Evolutionary conservation across 2,797 vertebrate genomes (phyloP), one percentile per base, ranked within the genome.

Genomic region (Sternotherus odoratus): DNA sequence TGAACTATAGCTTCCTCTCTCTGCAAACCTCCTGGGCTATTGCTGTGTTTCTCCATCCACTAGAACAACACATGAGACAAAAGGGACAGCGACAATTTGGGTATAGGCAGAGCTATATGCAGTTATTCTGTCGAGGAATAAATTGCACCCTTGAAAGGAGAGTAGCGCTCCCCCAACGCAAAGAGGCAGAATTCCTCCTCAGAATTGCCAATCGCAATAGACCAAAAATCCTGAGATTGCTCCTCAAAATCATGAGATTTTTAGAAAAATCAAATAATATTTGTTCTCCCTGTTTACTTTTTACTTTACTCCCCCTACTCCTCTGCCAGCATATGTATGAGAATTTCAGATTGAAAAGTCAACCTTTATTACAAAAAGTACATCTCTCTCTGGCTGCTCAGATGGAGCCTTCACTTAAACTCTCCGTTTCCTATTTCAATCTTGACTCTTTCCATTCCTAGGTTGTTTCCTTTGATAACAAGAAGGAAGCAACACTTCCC

Each of bases 131-230:
- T 84, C 26, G n/a, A 88, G 60, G 50, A 81, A 48, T 74, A 96
- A 94, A 81, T 78, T 86, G 83, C 74, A 89, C 50, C 33, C 54
- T 79, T 88, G 89, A 49, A 79, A 77, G 66, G 88, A 60, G 9
- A 49, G 33, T 92, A 93, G 94, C 79, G 87, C 83, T 90, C 82
- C 30, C 63, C 56, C 28, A 87, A 39, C 6, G 16, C 66, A 75
- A 80, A 88, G 43, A 17, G 39, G 26, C 63, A 83, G 12, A 74
- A 83, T 43, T 26, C 60, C 82, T 50, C 72, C 36, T 69, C 36
- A 69, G 17, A 24, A 69, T 6, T 69, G 63, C 10, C 63, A 69
- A 39, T 9, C 36, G 19, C 63, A 69, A 69, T 21, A 69, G n/a
- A 12, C 21, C 63, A 69, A 69, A 69, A 69, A 17, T 39, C 63